Evolutionary conservation across 2,888 invertebrate genomes (phyloP).

Genomic region (Cephus pulcher): DNA sequence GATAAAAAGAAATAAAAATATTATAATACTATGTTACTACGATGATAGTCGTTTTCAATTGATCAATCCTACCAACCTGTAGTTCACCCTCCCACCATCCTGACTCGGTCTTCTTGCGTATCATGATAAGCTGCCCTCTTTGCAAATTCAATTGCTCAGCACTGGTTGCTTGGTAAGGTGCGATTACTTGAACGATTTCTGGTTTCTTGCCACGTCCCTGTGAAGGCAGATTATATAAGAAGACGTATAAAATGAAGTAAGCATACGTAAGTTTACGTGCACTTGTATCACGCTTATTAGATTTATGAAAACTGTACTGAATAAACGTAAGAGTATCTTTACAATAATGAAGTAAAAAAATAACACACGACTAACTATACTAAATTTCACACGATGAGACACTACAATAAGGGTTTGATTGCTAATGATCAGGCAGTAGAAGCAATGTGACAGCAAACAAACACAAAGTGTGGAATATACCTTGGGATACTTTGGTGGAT

Average conservation of each 20-base stretch:
- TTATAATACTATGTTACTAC: not conserved
- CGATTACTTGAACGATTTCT: conserved; percentile 95
- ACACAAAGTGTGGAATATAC: conserved; percentile 5
- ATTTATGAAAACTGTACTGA: not conserved
- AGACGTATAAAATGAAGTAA: not conserved
- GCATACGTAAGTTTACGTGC: not conserved
- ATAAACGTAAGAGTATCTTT: not conserved
- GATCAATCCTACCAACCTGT: conserved; percentile 71
- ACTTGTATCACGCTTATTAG: not conserved
- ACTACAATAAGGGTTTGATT: not conserved
- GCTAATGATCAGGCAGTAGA: not conserved
- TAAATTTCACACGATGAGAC: not conserved
- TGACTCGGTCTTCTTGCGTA: conserved; percentile 95
- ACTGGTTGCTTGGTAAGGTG: conserved; percentile 91
- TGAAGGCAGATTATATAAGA: conserved; percentile 40
- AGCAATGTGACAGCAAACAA: not conserved
- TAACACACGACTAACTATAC: not conserved
- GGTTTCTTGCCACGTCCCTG: conserved; percentile 80
- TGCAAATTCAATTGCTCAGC: conserved; percentile 90
- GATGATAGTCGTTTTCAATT: not conserved
- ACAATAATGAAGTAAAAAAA: not conserved
- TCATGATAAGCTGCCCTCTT: conserved; percentile 93
- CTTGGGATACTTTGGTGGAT: conserved; percentile 26
- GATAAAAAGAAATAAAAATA: not conserved
- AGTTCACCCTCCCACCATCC: conserved; percentile 99